A percentile compares a stretch with the other conserved stretches of the same genome.
These are phyloP conservation scores for Oeneis ivallda DNA, from an alignment of 2,888 invertebrate genomes.

Conservation along the genomic window DNA sequence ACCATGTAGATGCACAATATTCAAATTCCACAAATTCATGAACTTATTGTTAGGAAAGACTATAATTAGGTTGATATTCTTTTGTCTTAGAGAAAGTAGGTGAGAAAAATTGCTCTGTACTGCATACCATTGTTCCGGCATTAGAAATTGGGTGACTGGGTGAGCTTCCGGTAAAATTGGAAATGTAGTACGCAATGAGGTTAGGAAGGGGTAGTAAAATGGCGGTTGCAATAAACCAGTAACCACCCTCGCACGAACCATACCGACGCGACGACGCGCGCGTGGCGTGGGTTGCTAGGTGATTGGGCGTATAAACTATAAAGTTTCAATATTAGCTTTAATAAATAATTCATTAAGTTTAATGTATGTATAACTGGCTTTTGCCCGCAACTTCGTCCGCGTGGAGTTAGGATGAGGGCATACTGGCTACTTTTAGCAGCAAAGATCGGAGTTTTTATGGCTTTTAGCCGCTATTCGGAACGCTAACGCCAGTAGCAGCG, in stretches of 20 bases:
- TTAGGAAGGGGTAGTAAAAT: slow-evolving; percentile 10
- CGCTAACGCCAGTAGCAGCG: too few species aligned
- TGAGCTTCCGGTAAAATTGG: slow-evolving; percentile 23
- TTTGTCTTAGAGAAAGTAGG: slow-evolving; percentile 22
- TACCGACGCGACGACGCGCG: not conserved
- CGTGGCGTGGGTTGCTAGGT: not conserved
- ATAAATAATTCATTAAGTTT: not conserved
- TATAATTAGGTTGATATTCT: not conserved
- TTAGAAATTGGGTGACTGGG: slow-evolving; percentile 34
- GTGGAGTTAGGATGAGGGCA: too few species aligned
- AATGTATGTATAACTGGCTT: not conserved
- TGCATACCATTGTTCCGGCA: slow-evolving; percentile 36
- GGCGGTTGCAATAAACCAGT: not conserved
- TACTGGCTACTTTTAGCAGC: too few species aligned
- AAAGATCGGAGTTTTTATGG: too few species aligned
- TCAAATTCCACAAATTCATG: not conserved
- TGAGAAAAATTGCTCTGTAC: slow-evolving; percentile 20
- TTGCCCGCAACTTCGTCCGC: too few species aligned
- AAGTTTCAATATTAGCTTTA: not conserved
- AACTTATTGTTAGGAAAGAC: too few species aligned
- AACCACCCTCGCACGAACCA: not conserved
- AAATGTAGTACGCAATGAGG: slow-evolving; percentile 23
- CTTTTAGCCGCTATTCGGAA: too few species aligned
- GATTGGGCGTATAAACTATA: not conserved
- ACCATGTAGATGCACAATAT: not conserved